Conservation (phyloP, 2,888 invertebrate genomes). For the Idaea biselata region DNA sequence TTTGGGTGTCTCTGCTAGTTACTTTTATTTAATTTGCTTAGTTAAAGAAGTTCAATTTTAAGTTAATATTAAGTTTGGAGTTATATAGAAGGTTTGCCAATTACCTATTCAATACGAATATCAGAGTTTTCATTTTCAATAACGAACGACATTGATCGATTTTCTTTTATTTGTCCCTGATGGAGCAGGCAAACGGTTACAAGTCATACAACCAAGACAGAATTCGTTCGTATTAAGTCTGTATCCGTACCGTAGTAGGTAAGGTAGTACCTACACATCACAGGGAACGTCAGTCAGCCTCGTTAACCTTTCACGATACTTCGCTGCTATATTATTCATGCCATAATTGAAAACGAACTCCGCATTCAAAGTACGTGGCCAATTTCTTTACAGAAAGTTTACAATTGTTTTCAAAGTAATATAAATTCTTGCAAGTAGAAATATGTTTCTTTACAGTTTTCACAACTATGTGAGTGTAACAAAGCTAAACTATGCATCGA, state of each 20-base stretch:
- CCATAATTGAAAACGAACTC: constrained; percentile 43
- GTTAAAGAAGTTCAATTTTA: too few relatives aligned
- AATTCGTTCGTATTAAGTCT: too few relatives aligned
- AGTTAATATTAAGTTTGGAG: too few relatives aligned
- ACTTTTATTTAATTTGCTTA: too few relatives aligned
- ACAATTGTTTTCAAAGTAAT: background rate
- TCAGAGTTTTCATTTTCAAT: background rate
- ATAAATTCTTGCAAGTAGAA: background rate
- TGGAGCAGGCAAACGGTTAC: background rate
- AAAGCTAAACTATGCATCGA: too few relatives aligned
- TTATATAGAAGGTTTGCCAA: too few relatives aligned
- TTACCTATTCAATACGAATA: too few relatives aligned
- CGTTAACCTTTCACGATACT: constrained; percentile 74
- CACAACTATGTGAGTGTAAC: background rate
- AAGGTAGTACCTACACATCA: too few relatives aligned
- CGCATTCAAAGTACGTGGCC: constrained; percentile 30
- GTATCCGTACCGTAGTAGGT: background rate
- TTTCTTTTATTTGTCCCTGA: background rate
- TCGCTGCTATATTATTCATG: constrained; percentile 59
- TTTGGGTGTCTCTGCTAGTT: too few relatives aligned
- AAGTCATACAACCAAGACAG: background rate
- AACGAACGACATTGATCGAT: background rate
- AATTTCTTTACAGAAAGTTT: constrained; percentile 12
- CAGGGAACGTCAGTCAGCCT: constrained; percentile 34
- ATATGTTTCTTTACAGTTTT: background rate